These are phyloP conservation scores for Melanotaenia nigrans DNA, from an alignment of 2,797 vertebrate species.

Conservation along the genomic window DNA sequence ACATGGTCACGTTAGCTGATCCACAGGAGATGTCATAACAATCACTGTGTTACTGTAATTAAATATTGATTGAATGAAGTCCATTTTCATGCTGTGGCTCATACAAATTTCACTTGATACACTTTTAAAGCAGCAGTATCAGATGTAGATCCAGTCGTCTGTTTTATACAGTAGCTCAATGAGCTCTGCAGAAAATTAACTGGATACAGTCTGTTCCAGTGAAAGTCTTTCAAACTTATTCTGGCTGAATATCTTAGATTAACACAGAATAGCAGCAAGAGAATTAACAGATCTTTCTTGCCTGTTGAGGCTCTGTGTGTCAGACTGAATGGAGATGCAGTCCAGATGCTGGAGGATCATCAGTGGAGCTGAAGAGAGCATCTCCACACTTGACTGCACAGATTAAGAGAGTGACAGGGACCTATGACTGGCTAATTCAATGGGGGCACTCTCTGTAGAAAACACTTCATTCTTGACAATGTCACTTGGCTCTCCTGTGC, in stretches of 20 bases:
- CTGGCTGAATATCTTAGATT: conserved; percentile 73
- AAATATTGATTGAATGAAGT: conserved; percentile 73
- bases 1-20: conserved; percentile 68
- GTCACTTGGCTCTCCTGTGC: conserved; percentile 67
- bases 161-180: conserved; percentile 62
- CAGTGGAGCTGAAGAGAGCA: conserved; percentile 74
- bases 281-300: conserved; percentile 73
- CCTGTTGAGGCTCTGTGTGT: conserved; percentile 68
- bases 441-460: conserved; percentile 69
- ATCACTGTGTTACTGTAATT: conserved; percentile 72
- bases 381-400: conserved; percentile 77
- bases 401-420: conserved; percentile 80
- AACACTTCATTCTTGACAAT: conserved; percentile 71
- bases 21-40: conserved; percentile 70
- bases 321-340: conserved; percentile 67
- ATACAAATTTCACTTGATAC: conserved; percentile 67
- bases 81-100: conserved; percentile 67
- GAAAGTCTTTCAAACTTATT: conserved; percentile 69
- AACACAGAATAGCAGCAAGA: conserved; percentile 64
- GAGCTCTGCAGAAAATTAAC: conserved; percentile 72
- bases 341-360: conserved; percentile 72
- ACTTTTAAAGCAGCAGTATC: conserved; percentile 65
- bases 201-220: conserved; percentile 71
- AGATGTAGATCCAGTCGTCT: conserved; percentile 69
- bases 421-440: conserved; percentile 81